Evolutionary conservation across 2,113 vertebrate species (phyloP).

Genomic region (Pelobates fuscus): DNA sequence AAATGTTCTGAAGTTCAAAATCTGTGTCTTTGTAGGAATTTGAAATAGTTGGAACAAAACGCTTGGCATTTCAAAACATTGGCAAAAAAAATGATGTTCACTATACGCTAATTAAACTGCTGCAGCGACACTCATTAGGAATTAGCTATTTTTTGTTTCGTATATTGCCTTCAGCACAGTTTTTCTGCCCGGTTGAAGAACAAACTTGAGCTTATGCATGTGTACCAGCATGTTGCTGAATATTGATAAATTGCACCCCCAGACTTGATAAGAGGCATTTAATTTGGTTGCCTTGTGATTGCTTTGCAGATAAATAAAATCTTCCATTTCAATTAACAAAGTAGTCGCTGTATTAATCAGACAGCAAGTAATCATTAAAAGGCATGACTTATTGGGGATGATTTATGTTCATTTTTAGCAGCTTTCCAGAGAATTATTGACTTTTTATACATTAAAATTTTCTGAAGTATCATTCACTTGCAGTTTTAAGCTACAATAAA

Average conservation of each 20-base stretch:
- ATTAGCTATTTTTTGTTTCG: neutral
- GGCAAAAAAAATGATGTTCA: slow-evolving; percentile 10
- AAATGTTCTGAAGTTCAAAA: neutral
- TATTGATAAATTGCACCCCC: slow-evolving; percentile 39
- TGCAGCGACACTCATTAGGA: neutral
- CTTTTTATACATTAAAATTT: slow-evolving; percentile 36
- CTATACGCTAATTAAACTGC: slow-evolving; percentile 26
- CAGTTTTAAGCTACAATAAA: neutral
- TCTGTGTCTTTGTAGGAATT: neutral
- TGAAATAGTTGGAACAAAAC: neutral
- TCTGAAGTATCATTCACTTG: slow-evolving; percentile 5
- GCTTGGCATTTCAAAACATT: neutral
- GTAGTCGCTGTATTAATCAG: slow-evolving; percentile 40
- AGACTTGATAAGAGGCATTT: slow-evolving; percentile 12
- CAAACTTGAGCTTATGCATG: slow-evolving; percentile 10
- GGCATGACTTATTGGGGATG: slow-evolving; percentile 35
- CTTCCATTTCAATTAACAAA: slow-evolving; percentile 49
- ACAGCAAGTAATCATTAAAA: slow-evolving; percentile 40
- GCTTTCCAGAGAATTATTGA: slow-evolving; percentile 36
- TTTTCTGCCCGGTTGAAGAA: neutral
- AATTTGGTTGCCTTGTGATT: slow-evolving; percentile 33
- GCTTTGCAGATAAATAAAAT: slow-evolving; percentile 35
- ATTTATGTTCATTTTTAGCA: slow-evolving; percentile 41
- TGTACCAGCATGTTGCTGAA: slow-evolving; percentile 31
- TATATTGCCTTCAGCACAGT: neutral